These are phyloP conservation scores for Diadumene lineata DNA, from an alignment of 92 coral and sea anemone species.

Conservation along the genomic window DNA sequence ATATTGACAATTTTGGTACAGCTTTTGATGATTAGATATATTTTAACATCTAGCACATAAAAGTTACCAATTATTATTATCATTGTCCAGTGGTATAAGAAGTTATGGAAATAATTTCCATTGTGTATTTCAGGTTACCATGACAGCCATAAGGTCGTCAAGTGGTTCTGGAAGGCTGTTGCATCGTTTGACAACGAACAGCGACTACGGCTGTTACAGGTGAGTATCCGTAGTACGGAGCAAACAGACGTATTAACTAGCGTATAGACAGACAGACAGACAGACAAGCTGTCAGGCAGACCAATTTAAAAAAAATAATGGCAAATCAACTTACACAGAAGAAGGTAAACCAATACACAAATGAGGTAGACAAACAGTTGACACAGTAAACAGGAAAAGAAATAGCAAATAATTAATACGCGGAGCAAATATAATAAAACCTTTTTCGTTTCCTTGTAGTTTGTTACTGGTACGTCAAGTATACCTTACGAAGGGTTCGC, in stretches of 20 bases:
- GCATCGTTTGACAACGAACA: slow-evolving; percentile 95
- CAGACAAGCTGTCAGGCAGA: neutral
- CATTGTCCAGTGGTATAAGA: neutral
- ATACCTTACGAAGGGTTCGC: slow-evolving; percentile 99
- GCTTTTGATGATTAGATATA: too few relatives aligned
- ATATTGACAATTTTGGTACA: too few relatives aligned
- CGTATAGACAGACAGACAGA: neutral
- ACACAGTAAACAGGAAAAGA: neutral
- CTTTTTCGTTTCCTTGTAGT: slow-evolving; percentile 45
- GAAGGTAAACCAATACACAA: too few relatives aligned
- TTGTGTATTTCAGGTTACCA: slow-evolving; percentile 80
- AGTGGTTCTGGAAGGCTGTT: slow-evolving; percentile 99
- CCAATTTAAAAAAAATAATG: too few relatives aligned
- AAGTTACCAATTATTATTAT: slow-evolving; percentile 4
- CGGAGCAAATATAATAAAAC: neutral
- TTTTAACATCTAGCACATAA: too few relatives aligned
- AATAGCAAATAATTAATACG: neutral
- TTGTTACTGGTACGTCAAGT: slow-evolving; percentile 99
- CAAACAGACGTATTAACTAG: neutral
- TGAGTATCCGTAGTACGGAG: slow-evolving; percentile 3
- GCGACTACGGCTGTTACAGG: slow-evolving; percentile 91
- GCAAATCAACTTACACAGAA: too few relatives aligned
- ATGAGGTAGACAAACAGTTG: too few relatives aligned
- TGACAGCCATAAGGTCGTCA: slow-evolving; percentile 89
- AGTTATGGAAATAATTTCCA: neutral